Evolutionary conservation across 2,113 vertebrate genomes (phyloP), one percentile per base, ranked within the genome.

Genomic region (Rhynchopsitta pachyrhyncha): DNA sequence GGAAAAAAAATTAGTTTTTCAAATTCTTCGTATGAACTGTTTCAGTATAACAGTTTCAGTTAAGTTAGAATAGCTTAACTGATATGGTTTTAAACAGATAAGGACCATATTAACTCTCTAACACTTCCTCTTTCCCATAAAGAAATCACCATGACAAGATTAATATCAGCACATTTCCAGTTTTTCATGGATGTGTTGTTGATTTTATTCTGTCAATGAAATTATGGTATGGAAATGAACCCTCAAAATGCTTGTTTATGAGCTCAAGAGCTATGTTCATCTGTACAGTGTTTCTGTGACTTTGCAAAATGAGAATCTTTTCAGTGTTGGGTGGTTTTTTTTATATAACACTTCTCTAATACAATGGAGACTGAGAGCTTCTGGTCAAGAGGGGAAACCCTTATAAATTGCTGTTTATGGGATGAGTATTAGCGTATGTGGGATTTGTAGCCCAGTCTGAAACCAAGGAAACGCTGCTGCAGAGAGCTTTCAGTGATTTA

Each of bases 401-500:
- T 63, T 59, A 39, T 57, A 79, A 95, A 84, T 47, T 27, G 16
- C n/a, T 68, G 71, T 74, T 89, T 80, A 86, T 90, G 73, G 64
- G 62, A 62, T 1, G 2, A 84, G 2, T 27, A 68, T 85, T 87
- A 91, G 53, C 52, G 49, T 62, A 76, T 3, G 24, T 80, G 74
- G n/a, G n/a, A 69, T 78, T 77, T 8, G 6, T 17, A 41, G 46
- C 53, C 22, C 33, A 17, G 11, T 6, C 62, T 80, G 69, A 79
- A 84, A 52, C 47, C 3, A 11, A 75, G 62, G 77, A 71, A 92
- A 87, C 31, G 50, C 37, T 80, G 92, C 59, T 94, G 69, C 64
- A 76, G 75, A 67, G 74, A 90, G 59, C 14, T 84, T n/a, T 70
- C 66, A 82, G 82, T 55, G 92, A 94, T 88, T 92, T 90, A 90